Evolutionary conservation across 2,113 vertebrate species (phyloP).

Genomic region (Neomonachus schauinslandi): DNA sequence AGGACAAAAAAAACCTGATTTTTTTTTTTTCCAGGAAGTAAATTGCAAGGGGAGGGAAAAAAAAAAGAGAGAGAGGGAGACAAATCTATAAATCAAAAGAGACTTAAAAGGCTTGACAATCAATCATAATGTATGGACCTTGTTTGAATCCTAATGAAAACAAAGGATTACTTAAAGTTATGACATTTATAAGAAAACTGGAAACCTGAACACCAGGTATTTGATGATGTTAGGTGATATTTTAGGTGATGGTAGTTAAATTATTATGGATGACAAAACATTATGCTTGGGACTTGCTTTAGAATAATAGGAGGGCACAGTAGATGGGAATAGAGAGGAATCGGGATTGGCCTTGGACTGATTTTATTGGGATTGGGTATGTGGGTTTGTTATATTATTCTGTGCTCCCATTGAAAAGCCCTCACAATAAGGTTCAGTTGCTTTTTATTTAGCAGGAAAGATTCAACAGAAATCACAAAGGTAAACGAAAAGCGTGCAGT

Average conservation of each 20-base stretch:
- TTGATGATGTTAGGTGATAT: background rate
- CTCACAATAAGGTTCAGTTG: background rate
- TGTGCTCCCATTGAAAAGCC: background rate
- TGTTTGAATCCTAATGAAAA: background rate
- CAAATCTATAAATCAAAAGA: background rate
- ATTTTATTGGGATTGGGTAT: background rate
- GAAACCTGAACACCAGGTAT: background rate
- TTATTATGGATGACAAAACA: background rate
- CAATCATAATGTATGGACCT: background rate
- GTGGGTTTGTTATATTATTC: background rate
- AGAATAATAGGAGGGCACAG: background rate
- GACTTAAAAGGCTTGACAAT: background rate
- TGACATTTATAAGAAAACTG: background rate
- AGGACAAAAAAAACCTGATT: background rate
- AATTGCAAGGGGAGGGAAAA: background rate
- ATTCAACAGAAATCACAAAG: background rate
- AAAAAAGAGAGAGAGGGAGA: background rate
- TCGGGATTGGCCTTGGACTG: background rate
- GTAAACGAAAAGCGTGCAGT: background rate
- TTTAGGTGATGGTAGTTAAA: constrained; percentile 18
- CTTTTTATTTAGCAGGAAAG: background rate
- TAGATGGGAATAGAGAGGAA: background rate
- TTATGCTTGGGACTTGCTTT: background rate
- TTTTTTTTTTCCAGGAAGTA: constrained; percentile 28
- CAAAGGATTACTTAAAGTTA: background rate